phyloP scores from a whole-genome alignment of 1,140 invertebrate genomes.

The Lasaia peninsularis region DNA sequence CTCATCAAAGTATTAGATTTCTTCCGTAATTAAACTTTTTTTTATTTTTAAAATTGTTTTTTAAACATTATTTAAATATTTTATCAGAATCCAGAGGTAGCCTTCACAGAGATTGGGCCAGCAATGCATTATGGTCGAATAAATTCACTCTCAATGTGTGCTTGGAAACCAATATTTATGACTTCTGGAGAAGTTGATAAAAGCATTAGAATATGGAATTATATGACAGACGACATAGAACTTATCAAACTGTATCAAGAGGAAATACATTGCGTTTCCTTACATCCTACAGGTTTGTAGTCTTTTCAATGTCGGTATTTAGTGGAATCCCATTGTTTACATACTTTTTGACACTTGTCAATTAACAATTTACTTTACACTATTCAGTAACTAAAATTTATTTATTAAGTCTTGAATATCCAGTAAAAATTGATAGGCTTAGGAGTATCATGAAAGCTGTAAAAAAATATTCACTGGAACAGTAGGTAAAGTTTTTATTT shows the following conservation, averaged over 20 bases:
- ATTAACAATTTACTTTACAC: too few relatives aligned
- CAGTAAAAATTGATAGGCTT: too few relatives aligned
- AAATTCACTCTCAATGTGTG: constrained; percentile 87
- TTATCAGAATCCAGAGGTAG: constrained; percentile 66
- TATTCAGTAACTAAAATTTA: too few relatives aligned
- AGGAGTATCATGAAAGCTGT: too few relatives aligned
- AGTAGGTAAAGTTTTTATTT: too few relatives aligned
- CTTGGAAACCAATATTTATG: constrained; percentile 93
- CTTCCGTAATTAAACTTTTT: too few relatives aligned
- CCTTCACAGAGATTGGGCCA: constrained; percentile 80
- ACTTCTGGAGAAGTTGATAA: constrained; percentile 89
- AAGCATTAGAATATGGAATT: constrained; percentile 93
- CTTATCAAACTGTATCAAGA: constrained; percentile 89
- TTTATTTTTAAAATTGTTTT: too few relatives aligned
- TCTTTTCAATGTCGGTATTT: background rate
- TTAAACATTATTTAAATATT: background rate
- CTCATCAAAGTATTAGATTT: too few relatives aligned
- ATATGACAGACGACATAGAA: constrained; percentile 87
- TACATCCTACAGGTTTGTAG: constrained; percentile 84
- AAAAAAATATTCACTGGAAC: too few relatives aligned
- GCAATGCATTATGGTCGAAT: constrained; percentile 89
- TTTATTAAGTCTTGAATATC: too few relatives aligned
- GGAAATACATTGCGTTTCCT: constrained; percentile 86
- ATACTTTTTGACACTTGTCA: too few relatives aligned
- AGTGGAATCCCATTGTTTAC: too few relatives aligned